These are phyloP conservation scores for Amphiprion percula DNA, from an alignment of 2,113 vertebrate species.

Conservation along the genomic window DNA sequence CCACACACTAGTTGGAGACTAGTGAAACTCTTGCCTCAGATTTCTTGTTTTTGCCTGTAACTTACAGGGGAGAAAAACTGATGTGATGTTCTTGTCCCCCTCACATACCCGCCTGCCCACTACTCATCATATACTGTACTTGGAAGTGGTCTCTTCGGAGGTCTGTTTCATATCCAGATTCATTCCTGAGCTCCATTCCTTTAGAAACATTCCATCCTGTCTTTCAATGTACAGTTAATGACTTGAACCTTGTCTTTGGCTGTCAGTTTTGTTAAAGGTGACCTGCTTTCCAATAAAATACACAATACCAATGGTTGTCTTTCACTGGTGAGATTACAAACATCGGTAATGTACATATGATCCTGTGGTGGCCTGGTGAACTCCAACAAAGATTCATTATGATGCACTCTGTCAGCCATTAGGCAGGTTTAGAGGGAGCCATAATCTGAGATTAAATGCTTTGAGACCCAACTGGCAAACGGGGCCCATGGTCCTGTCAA, in stretches of 20 bases:
- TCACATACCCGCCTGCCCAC: background rate
- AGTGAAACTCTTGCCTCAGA: constrained; percentile 32
- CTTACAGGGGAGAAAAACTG: constrained; percentile 19
- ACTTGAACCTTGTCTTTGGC: constrained; percentile 25
- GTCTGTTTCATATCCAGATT: background rate
- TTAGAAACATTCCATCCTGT: constrained; percentile 56
- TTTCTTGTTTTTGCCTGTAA: constrained; percentile 13
- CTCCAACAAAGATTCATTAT: background rate
- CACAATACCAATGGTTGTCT: background rate
- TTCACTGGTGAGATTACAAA: background rate
- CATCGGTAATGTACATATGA: background rate
- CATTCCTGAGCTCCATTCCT: constrained; percentile 49
- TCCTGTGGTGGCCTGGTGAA: background rate
- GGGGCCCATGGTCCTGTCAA: no score
- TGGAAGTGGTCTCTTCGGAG: background rate
- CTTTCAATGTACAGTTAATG: constrained; percentile 6
- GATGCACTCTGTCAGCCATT: background rate
- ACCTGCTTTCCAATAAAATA: constrained; percentile 77
- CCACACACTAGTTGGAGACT: constrained; percentile 12
- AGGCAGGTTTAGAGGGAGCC: background rate
- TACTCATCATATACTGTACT: constrained; percentile 29
- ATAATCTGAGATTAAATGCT: constrained; percentile 18
- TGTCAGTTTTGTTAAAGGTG: constrained; percentile 58
- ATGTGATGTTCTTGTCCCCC: background rate
- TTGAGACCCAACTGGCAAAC: background rate